Percentiles rank a stretch among this genome's conserved stretches.
Conservation (phyloP, 2,888 invertebrate genomes). For the Apodemia duryi region DNA sequence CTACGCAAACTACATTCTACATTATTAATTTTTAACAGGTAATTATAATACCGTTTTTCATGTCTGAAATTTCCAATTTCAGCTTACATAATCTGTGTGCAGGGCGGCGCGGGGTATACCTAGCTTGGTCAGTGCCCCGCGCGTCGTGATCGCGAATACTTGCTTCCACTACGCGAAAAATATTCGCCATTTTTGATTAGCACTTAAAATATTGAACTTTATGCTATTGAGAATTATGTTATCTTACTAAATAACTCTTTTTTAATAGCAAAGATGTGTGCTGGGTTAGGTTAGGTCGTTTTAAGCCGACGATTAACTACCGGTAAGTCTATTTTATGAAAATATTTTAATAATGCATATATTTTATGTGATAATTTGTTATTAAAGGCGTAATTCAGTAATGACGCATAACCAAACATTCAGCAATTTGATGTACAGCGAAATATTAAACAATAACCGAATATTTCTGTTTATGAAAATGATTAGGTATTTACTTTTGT, state of each 20-base stretch:
- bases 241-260: neutral
- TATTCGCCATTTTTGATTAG: neutral
- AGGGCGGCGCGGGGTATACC: slow-evolving; percentile 55
- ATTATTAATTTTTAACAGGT: no score
- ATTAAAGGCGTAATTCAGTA: neutral
- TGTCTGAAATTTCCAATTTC: slow-evolving; percentile 35
- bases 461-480: neutral
- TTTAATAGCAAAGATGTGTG: neutral
- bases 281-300: neutral
- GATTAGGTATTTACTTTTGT: no score
- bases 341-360: neutral
- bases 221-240: neutral
- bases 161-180: slow-evolving; percentile 26
- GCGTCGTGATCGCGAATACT: slow-evolving; percentile 48
- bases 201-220: neutral
- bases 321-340: neutral
- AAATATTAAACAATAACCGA: neutral
- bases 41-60: neutral
- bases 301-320: neutral
- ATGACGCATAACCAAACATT: neutral
- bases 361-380: neutral
- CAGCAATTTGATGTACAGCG: no score
- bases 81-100: slow-evolving; percentile 49
- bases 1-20: no score
- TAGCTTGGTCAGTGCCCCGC: slow-evolving; percentile 64